Percentiles rank a stretch among this genome's conserved stretches.
These are phyloP conservation scores for Anthonomus grandis DNA, from an alignment of 1,140 invertebrate species.

Conservation along the genomic window DNA sequence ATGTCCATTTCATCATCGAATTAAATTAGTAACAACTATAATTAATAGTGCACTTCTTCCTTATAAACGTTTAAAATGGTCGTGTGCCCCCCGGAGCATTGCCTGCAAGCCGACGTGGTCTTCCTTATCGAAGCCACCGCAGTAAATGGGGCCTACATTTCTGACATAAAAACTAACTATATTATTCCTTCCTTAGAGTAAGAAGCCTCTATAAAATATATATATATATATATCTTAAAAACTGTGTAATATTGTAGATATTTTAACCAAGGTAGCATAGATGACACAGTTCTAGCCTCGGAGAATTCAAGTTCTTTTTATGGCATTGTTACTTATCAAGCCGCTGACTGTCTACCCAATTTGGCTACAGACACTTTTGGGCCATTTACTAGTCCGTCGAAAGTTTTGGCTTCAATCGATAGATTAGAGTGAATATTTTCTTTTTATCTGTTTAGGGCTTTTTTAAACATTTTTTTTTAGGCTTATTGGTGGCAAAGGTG, in stretches of 20 bases:
- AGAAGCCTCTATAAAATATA: too few species aligned
- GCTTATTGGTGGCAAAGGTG: slow-evolving; percentile 84
- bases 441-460: too few species aligned
- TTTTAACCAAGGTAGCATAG: slow-evolving; percentile 72
- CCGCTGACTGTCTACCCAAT: slow-evolving; percentile 76
- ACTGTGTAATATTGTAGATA: slow-evolving; percentile 58
- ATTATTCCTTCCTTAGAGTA: slow-evolving; percentile 89
- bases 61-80: slow-evolving; percentile 46
- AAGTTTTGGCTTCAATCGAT: slow-evolving; percentile 73
- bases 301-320: slow-evolving; percentile 65
- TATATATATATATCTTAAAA: too few species aligned
- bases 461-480: too few species aligned
- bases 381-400: slow-evolving; percentile 76
- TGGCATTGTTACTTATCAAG: slow-evolving; percentile 82
- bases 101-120: slow-evolving; percentile 75
- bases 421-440: slow-evolving; percentile 75
- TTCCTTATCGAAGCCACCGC: slow-evolving; percentile 91
- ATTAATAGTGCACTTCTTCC: too few species aligned
- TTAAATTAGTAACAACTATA: too few species aligned
- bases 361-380: slow-evolving; percentile 69
- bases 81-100: slow-evolving; percentile 49
- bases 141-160: slow-evolving; percentile 88
- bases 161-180: slow-evolving; percentile 87
- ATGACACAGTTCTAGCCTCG: slow-evolving; percentile 69
- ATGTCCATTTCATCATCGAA: too few species aligned